A percentile compares a stretch with the other conserved stretches of the same genome.
These are phyloP conservation scores for Sanderia malayensis DNA, from an alignment of 30 jellyfish, hydroid and myxozoan genomes.

Conservation along the genomic window DNA sequence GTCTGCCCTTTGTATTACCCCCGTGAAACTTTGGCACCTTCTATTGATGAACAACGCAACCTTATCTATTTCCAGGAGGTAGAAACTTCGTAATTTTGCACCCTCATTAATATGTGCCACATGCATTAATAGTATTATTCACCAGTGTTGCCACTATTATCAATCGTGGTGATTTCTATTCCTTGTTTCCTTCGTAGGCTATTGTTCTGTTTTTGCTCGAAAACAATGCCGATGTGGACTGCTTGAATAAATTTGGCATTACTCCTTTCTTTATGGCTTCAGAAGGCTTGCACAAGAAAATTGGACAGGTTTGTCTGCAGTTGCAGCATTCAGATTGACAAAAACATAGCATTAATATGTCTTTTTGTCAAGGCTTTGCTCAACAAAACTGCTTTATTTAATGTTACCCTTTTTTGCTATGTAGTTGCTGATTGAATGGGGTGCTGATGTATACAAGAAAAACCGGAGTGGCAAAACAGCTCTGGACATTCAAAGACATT, in stretches of 20 bases:
- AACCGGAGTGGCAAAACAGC: conserved; percentile 64
- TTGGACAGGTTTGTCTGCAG: conserved; percentile 79
- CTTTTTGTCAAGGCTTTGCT: neutral
- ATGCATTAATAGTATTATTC: too few species aligned
- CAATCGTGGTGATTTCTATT: too few species aligned
- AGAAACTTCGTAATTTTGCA: too few species aligned
- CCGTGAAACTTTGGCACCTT: too few species aligned
- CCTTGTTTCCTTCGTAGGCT: conserved; percentile 23
- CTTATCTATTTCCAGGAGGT: too few species aligned
- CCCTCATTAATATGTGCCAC: too few species aligned
- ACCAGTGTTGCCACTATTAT: too few species aligned
- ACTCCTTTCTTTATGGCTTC: conserved; percentile 75
- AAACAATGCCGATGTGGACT: conserved; percentile 63
- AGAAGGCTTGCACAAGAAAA: conserved; percentile 52
- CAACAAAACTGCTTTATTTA: neutral
- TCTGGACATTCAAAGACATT: conserved; percentile 41
- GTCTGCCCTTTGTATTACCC: too few species aligned
- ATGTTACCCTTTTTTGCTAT: neutral
- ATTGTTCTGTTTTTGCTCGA: conserved; percentile 56
- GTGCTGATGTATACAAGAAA: conserved; percentile 60
- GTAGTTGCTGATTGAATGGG: conserved; percentile 76
- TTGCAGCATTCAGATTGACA: too few species aligned
- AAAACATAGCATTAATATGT: too few species aligned
- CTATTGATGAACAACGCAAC: too few species aligned
- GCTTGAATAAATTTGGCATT: conserved; percentile 56